phyloP scores from a whole-genome alignment of 2,888 invertebrate genomes.

The Caenorhabditis sp. region DNA sequence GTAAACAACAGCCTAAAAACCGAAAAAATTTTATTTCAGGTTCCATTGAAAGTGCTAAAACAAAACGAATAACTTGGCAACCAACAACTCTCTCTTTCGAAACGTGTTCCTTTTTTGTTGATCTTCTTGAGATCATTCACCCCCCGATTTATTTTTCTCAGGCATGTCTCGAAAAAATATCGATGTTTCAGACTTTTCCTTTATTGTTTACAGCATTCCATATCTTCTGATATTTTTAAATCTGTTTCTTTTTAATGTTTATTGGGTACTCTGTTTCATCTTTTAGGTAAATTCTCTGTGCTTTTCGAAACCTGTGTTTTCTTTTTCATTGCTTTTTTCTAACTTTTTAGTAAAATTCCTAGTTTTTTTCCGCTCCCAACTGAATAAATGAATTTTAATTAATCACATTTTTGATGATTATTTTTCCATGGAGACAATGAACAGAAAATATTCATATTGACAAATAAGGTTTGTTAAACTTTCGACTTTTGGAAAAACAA shows the following conservation, averaged over 20 bases:
- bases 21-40: constrained; percentile 21
- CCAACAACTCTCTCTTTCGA: background rate
- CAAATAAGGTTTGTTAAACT: too few relatives aligned
- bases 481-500: too few relatives aligned
- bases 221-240: background rate
- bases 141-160: background rate
- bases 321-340: background rate
- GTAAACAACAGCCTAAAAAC: constrained; percentile 1
- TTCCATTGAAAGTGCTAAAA: constrained; percentile 30
- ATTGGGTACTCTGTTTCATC: background rate
- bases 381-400: too few relatives aligned
- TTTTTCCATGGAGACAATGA: too few relatives aligned
- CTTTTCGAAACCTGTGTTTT: background rate
- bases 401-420: too few relatives aligned
- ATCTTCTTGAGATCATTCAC: background rate
- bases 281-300: background rate
- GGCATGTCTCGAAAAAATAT: background rate
- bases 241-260: background rate
- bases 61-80: constrained; percentile 11
- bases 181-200: background rate
- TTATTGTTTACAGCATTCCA: background rate
- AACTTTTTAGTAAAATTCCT: background rate
- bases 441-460: too few relatives aligned
- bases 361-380: background rate
- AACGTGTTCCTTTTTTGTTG: background rate